Conservation (phyloP, 1,140 invertebrate genomes). For the Drosophila chauvacae region DNA sequence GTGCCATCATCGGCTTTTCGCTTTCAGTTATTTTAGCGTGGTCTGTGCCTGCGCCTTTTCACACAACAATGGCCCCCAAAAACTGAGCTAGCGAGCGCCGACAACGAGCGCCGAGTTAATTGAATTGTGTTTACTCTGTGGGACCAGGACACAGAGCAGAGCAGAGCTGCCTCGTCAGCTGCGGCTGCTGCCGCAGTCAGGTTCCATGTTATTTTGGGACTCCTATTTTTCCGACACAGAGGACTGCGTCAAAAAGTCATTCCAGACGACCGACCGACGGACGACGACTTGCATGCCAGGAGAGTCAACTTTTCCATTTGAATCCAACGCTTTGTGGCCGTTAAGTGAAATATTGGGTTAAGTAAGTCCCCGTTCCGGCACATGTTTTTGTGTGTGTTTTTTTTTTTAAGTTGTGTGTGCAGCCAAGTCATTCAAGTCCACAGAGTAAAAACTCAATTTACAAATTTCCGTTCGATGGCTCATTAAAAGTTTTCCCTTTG, state of each 20-base stretch:
- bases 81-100: slow-evolving; percentile 31
- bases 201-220: slow-evolving; percentile 42
- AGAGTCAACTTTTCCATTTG: slow-evolving; percentile 33
- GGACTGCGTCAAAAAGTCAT: slow-evolving; percentile 30
- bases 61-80: slow-evolving; percentile 64
- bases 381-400: slow-evolving; percentile 5
- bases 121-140: slow-evolving; percentile 80
- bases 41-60: slow-evolving; percentile 42
- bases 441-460: slow-evolving; percentile 53
- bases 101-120: slow-evolving; percentile 75
- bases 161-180: slow-evolving; percentile 15
- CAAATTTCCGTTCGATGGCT: slow-evolving; percentile 65
- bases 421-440: slow-evolving; percentile 13
- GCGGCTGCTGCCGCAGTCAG: slow-evolving; percentile 8
- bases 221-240: slow-evolving; percentile 27
- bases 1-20: slow-evolving; percentile 70
- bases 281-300: slow-evolving; percentile 27
- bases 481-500: slow-evolving; percentile 71
- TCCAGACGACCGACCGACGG: slow-evolving; percentile 9
- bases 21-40: slow-evolving; percentile 75
- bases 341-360: slow-evolving; percentile 38
- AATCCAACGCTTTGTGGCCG: slow-evolving; percentile 21
- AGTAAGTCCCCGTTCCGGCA: not conserved
- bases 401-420: not conserved
- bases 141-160: slow-evolving; percentile 29